Base-by-base conservation (phyloP, 2,888 invertebrate species). In the Pterostichus niger region DNA sequence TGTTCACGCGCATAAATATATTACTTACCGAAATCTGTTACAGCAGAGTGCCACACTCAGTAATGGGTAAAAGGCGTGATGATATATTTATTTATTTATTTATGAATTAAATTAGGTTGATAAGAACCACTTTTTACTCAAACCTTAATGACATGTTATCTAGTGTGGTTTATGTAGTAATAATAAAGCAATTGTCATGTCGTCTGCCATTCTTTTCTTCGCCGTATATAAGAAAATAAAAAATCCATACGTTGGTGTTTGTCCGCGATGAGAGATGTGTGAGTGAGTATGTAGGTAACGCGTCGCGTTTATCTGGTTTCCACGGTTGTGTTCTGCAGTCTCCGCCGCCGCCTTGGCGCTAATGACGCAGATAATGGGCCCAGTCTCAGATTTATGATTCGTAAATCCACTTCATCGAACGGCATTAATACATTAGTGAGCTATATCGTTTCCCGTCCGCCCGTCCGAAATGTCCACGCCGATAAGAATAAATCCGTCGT, bases 291-390 rank as follows among this genome's bases (percentile, higher is more conserved):
- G 44, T 61, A 68, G 15, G 44, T 68, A n/a, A 7, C 10, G 49
- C 5, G 49, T 11, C 6, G 73, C 46, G 7, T 73, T 40, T 73
- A 73, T 46, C 73, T 73, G 33, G 68, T 68, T 68, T 40, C 24
- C 68, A 68, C 35, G 11, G 40, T 24, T 68, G 35, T 68, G 35
- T 9, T 7, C 11, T 33, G 68, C 35, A n/a, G 17, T 68, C 9
- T 13, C 68, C 31, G 2, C 35, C n/a, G 17, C 6, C 56, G 77
- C 56, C 35, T 13, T 56, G 33, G 56, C 17, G 61, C 61, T 78
- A 78, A 78, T 78, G 78, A 78, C 61, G 13, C 44, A 61, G 78
- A 78, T 78, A 78, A 78, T 78, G 44, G 59, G 44, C 35, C 6
- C 40, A 46, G n/a, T 78, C 59, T 78, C 13, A 59, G 78, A 78